A percentile compares a stretch with the other conserved stretches of the same genome.
Evolutionary conservation across 2,113 vertebrate species (phyloP).

Genomic region (Oreamnos americanus): DNA sequence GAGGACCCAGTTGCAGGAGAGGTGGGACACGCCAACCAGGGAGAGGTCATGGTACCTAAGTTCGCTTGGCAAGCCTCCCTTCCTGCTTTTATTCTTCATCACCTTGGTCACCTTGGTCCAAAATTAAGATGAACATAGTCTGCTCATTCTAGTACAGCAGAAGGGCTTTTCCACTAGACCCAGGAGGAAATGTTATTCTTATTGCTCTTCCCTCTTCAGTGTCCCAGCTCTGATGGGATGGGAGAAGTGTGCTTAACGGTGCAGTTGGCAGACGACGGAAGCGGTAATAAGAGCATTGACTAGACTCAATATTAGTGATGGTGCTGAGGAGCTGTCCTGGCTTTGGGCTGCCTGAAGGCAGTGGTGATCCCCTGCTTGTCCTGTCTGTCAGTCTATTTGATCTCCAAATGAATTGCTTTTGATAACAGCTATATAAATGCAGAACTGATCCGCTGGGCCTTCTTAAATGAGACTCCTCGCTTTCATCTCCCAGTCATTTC

Average conservation of each 20-base stretch:
- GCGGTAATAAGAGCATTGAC: constrained; percentile 77
- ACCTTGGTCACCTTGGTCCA: neutral
- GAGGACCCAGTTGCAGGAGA: neutral
- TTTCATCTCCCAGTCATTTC: constrained; percentile 91
- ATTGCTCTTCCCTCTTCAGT: constrained; percentile 42
- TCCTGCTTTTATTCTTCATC: neutral
- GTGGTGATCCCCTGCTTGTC: constrained; percentile 87
- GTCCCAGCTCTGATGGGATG: neutral
- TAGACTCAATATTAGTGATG: constrained; percentile 84
- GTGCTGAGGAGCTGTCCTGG: constrained; percentile 81
- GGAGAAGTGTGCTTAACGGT: constrained; percentile 61
- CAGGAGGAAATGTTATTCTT: neutral
- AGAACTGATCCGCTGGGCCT: constrained; percentile 88
- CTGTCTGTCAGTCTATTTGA: constrained; percentile 93
- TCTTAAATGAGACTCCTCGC: constrained; percentile 88
- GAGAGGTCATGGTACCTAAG: rapidly evolving
- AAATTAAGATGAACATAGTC: neutral
- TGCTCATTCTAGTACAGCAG: neutral
- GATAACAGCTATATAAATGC: constrained; percentile 92
- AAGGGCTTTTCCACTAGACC: neutral
- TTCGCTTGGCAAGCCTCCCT: neutral
- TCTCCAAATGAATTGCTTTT: constrained; percentile 94
- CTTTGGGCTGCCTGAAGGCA: constrained; percentile 87
- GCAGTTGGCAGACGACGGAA: constrained; percentile 65
- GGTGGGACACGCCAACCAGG: neutral